These are phyloP conservation scores for Siniperca obscura DNA, from an alignment of 2,797 vertebrate species.

Conservation along the genomic window DNA sequence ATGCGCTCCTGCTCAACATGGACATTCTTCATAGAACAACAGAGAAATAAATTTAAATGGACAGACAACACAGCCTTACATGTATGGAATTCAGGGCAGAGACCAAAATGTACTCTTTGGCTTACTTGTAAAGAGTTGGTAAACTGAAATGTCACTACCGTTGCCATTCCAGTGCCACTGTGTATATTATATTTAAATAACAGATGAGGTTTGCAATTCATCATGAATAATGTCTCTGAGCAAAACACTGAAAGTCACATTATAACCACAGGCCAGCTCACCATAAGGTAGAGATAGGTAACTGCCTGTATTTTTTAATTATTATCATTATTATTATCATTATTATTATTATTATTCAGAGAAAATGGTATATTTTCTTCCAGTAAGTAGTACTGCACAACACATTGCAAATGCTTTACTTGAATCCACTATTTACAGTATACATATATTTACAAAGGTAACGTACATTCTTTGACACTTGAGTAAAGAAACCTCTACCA, in stretches of 20 bases:
- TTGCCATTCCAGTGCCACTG: background rate
- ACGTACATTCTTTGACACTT: background rate
- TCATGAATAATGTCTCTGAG: slow-evolving; percentile 9
- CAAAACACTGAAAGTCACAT: slow-evolving; percentile 6
- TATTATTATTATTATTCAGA: background rate
- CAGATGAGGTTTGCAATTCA: background rate
- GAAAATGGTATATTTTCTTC: background rate
- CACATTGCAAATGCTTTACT: background rate
- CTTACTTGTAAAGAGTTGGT: background rate
- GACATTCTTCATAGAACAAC: background rate
- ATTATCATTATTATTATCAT: background rate
- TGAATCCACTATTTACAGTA: background rate
- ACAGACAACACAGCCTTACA: background rate
- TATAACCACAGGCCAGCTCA: background rate
- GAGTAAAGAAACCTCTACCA: background rate
- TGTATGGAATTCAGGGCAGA: background rate
- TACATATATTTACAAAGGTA: background rate
- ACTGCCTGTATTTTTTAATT: background rate
- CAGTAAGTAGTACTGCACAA: background rate
- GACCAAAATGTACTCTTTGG: background rate
- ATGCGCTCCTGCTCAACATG: background rate
- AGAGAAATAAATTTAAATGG: background rate
- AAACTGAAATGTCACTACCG: background rate
- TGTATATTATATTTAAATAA: background rate
- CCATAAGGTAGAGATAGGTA: background rate